Evolutionary conservation across 1,140 invertebrate genomes (phyloP), one percentile per base, ranked within the genome.

Genomic region (Epicauta chinensis): DNA sequence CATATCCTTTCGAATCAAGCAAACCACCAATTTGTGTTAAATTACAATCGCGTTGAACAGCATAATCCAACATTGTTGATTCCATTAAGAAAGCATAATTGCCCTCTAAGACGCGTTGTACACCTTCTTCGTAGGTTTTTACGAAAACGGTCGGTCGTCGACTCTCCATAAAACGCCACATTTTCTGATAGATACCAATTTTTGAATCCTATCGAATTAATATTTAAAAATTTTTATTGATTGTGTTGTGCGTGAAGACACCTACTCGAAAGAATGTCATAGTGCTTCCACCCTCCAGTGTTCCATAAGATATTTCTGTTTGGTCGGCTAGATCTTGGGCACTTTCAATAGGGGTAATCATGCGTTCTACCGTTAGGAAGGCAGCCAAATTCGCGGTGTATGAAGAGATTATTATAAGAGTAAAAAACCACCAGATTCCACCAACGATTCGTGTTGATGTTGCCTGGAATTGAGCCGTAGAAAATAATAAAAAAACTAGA

Each of bases 11-110:
- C 13, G 44, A 48, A 41, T 81, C 93, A 11, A 97, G 71, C 30
- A 91, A 75, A 7, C 89, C 91, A 0, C 92, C 93, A 29, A 97
- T 91, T 76, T 96, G 91, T 15, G 91, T 97, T 13, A 97, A 77
- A 68, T 95, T 93, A 69, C 93, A 97, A 63, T 96, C 83, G 57
- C 91, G 75, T 66, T 95, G 88, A 2, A 91, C 83, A 45, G 81
- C 82, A 66, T 91, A 94, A 67, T 97, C 93, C 30, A 97, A 76
- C 76, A 93, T 92, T 2, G 90, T 91, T 0, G 91, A 95, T 69
- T 97, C 93, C 90, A 96, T 93, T 1, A 97, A 75, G 67, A 92
- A 97, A 2, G 93, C 93, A 68, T 95, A 97, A 66, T 91, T 62
- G 1, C 93, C 92, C 36, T 84, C 76, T 11, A 86, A 67, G 65